Percentiles rank a stretch among this genome's conserved stretches.
phyloP scores from a whole-genome alignment of 30 jellyfish, hydroid and myxozoan species.

The Cassiopea xamachana region DNA sequence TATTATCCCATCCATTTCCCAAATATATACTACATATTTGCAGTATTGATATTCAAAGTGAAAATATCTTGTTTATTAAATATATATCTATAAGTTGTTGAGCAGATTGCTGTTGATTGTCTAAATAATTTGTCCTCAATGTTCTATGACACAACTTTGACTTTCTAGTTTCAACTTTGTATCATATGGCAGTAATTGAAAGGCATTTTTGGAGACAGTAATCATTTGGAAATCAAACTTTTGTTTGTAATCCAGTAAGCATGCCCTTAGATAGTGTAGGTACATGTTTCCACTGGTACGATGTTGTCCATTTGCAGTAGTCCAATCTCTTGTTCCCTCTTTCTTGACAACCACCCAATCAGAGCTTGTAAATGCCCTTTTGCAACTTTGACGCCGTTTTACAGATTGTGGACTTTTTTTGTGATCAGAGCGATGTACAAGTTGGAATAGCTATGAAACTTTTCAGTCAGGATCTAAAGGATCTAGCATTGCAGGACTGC shows the following conservation, averaged over 20 bases:
- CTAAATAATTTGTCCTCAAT: slow-evolving; percentile 4
- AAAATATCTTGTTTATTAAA: neutral
- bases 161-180: slow-evolving; percentile 20
- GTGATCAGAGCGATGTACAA: too few relatives aligned
- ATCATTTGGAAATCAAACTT: slow-evolving; percentile 1
- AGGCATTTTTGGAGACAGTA: slow-evolving; percentile 7
- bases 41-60: neutral
- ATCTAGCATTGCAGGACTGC: too few relatives aligned
- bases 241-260: slow-evolving; percentile 14
- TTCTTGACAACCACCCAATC: neutral
- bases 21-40: neutral
- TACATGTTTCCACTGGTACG: slow-evolving; percentile 34
- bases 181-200: slow-evolving; percentile 17
- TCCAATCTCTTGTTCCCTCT: neutral
- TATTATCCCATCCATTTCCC: neutral
- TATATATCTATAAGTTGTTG: neutral
- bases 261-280: slow-evolving; percentile 25
- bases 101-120: neutral
- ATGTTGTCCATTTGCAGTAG: slow-evolving; percentile 18
- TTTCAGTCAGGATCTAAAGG: too few relatives aligned
- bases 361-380: too few relatives aligned
- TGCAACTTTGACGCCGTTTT: too few relatives aligned
- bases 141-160: slow-evolving; percentile 25
- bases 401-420: too few relatives aligned
- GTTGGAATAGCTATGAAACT: too few relatives aligned